Base-by-base conservation (phyloP, 2,797 vertebrate genomes). In the Diplodus puntazzo region DNA sequence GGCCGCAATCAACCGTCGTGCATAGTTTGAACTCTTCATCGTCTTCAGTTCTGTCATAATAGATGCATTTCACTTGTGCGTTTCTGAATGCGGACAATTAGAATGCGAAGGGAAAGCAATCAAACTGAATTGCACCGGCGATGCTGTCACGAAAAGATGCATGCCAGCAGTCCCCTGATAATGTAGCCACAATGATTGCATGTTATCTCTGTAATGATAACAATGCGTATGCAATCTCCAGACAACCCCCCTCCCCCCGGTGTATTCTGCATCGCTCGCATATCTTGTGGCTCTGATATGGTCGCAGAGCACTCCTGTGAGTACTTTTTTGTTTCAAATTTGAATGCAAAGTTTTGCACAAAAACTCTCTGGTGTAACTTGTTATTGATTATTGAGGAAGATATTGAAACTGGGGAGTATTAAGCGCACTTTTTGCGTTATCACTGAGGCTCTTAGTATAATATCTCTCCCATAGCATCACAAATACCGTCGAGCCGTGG, bases 181-280 rank as follows among this genome's bases (percentile, higher is more conserved):
- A 77, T 74, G 81, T 61, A 79, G 71, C 77, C 60, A 52, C 74
- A 66, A 74, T 83, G 75, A 88, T 82, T 89, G 84, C 79, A 66
- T 74, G 83, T 86, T 87, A 85, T 87, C 80, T 81, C 66, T 45
- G 58, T 76, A 81, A 79, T 81, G 80, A 89, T 83, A 86, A 80
- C 85, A 76, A 81, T 69, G 67, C 43, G 62, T 83, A 81, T 80
- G 81, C 74, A 82, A 75, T 87, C 80, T 79, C 59, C 83, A 67
- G 76, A 58, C 79, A 4, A 68, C 83, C 34, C 34, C 34, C 34
- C 83, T 67, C 74, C 30, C 83, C 69, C 74, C 6, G 5, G 69
- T 57, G 83, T 45, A 66, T 77, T 82, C 39, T 49, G 64, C 79
- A 81, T 67, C 69, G 43, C 48, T 79, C 52, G 60, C 39, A 66